phyloP scores from a whole-genome alignment of 2,888 invertebrate species.

The Cryptus viduatorius region DNA sequence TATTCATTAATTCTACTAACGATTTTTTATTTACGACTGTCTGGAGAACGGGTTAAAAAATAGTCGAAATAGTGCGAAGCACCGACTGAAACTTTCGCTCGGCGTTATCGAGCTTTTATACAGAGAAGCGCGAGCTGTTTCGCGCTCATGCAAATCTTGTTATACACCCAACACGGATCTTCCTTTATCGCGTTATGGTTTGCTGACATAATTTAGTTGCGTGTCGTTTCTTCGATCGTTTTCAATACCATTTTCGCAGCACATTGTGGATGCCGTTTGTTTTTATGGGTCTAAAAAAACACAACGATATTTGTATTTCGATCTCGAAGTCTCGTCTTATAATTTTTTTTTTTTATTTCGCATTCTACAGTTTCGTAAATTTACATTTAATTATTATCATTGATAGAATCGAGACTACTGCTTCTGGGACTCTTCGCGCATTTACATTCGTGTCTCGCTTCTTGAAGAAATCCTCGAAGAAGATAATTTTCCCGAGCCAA shows the following conservation, averaged over 20 bases:
- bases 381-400: constrained; percentile 15
- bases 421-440: constrained; percentile 56
- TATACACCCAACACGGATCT: constrained; percentile 41
- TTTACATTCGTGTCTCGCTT: constrained; percentile 61
- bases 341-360: too few relatives aligned
- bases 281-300: neutral
- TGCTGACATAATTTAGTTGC: constrained; percentile 55
- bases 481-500: constrained; percentile 72
- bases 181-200: constrained; percentile 62
- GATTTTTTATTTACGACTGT: constrained; percentile 7
- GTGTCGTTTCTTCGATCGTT: neutral
- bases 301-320: too few relatives aligned
- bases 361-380: neutral
- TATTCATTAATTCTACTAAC: constrained; percentile 20
- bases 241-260: neutral
- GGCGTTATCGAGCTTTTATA: constrained; percentile 64
- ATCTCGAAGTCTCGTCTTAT: too few relatives aligned
- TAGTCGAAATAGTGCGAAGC: constrained; percentile 57
- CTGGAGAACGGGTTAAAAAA: constrained; percentile 16
- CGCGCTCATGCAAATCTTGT: constrained; percentile 58
- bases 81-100: constrained; percentile 65
- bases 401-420: constrained; percentile 52
- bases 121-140: constrained; percentile 56
- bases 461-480: constrained; percentile 68
- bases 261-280: neutral